Conservation (phyloP, 2,888 invertebrate species). For the Eupelmus urozonus region DNA sequence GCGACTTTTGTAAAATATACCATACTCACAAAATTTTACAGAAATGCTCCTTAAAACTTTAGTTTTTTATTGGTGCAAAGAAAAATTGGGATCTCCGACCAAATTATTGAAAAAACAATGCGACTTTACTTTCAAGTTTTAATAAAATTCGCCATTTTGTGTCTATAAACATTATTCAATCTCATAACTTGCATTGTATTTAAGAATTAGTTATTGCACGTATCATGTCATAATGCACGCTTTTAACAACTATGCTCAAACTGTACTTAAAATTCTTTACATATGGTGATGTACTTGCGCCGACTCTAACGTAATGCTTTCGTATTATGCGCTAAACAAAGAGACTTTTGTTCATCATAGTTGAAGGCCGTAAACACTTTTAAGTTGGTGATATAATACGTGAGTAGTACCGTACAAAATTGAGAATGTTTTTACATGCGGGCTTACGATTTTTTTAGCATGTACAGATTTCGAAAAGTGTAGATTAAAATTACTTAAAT, state of each 20-base stretch:
- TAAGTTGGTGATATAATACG: constrained; percentile 32
- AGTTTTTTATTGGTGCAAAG: too few species aligned
- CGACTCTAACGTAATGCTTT: constrained; percentile 27
- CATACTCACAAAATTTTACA: too few species aligned
- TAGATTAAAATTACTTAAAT: neutral
- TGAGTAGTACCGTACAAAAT: constrained; percentile 13
- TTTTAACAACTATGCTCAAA: constrained; percentile 20
- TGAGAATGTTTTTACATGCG: neutral
- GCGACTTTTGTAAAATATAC: too few species aligned
- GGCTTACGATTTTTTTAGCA: neutral
- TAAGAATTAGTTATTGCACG: neutral
- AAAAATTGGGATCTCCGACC: too few species aligned
- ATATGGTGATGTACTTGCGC: constrained; percentile 25
- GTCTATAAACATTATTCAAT: too few species aligned
- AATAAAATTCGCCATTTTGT: too few species aligned
- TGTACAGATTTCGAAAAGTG: too few species aligned
- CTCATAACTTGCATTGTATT: too few species aligned
- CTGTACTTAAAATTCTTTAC: constrained; percentile 26
- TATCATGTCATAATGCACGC: constrained; percentile 6
- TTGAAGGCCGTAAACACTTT: constrained; percentile 32
- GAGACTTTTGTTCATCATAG: constrained; percentile 31
- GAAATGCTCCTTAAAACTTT: too few species aligned
- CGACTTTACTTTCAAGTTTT: too few species aligned
- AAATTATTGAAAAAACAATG: too few species aligned
- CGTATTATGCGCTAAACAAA: constrained; percentile 33